Conservation (phyloP, 1,140 invertebrate species). For the Maconellicoccus hirsutus region DNA sequence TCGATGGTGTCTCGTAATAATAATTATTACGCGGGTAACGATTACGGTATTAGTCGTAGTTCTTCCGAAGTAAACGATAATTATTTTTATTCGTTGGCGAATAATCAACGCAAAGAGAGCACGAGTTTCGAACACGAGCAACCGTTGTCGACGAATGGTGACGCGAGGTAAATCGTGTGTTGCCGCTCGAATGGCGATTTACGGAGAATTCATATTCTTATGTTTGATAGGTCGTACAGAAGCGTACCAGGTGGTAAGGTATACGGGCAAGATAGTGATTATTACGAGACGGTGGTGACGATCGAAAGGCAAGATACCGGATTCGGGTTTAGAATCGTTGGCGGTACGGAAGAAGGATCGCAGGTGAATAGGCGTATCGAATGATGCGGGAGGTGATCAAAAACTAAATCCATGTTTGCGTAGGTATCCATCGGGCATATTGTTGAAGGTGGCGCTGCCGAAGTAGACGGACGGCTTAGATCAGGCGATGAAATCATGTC, state of each 20-base stretch:
- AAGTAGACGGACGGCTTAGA: constrained; percentile 70
- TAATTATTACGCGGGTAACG: not conserved
- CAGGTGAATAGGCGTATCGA: constrained; percentile 47
- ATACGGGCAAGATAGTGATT: not conserved
- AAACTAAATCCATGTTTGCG: constrained; percentile 15
- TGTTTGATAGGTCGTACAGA: not conserved
- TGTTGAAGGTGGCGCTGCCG: constrained; percentile 66
- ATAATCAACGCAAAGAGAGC: constrained; percentile 44
- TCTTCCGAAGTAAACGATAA: not conserved
- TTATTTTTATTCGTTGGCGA: constrained; percentile 10
- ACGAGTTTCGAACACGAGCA: constrained; percentile 56
- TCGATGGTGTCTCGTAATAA: constrained; percentile 9
- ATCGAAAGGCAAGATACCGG: constrained; percentile 70
- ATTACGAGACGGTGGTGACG: constrained; percentile 41
- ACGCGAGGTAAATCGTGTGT: too few species aligned
- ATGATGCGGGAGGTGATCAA: not conserved
- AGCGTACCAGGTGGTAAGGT: not conserved
- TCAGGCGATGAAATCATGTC: constrained; percentile 83
- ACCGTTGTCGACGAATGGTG: constrained; percentile 40
- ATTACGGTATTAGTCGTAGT: constrained; percentile 18
- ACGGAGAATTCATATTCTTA: too few species aligned
- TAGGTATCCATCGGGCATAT: constrained; percentile 65
- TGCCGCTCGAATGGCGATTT: too few species aligned
- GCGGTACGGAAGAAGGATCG: constrained; percentile 95
- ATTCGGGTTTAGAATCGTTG: constrained; percentile 95